phyloP scores from a whole-genome alignment of 2,113 vertebrate genomes.

The Pristiophorus japonicus region DNA sequence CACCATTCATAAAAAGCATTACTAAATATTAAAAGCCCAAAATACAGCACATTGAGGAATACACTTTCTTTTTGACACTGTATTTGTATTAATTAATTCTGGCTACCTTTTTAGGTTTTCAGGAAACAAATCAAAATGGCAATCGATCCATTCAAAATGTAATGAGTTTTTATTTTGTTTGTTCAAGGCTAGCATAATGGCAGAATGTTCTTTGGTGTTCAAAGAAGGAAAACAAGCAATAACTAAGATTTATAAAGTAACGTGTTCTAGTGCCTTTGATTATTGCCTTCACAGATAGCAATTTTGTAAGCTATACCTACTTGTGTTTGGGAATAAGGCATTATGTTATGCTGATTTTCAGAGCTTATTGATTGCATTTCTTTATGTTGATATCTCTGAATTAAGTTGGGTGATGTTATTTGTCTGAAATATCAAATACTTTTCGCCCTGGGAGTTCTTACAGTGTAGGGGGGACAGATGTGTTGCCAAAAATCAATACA shows the following conservation, averaged over 20 bases:
- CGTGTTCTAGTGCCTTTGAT: conserved; percentile 48
- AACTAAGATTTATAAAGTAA: conserved; percentile 52
- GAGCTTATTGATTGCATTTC: conserved; percentile 52
- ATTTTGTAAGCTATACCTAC: conserved; percentile 52
- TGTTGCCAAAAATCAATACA: not conserved
- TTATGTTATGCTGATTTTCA: conserved; percentile 56
- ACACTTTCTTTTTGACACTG: not conserved
- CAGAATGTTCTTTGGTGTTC: not conserved
- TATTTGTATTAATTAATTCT: not conserved
- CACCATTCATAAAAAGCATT: not conserved
- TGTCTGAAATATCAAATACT: conserved; percentile 45
- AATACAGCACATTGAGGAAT: not conserved
- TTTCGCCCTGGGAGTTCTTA: conserved; percentile 46
- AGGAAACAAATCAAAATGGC: not conserved
- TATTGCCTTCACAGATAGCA: conserved; percentile 51
- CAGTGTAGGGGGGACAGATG: conserved; percentile 24
- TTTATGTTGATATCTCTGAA: conserved; percentile 56
- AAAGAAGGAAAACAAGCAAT: conserved; percentile 38
- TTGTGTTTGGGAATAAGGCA: conserved; percentile 52
- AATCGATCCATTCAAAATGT: not conserved
- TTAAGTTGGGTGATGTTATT: conserved; percentile 53
- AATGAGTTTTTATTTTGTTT: conserved; percentile 8
- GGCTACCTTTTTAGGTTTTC: not conserved
- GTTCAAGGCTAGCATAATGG: not conserved
- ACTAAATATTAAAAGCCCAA: not conserved